Evolutionary conservation across 2,797 vertebrate species (phyloP).

Genomic region (Crotalus adamanteus): DNA sequence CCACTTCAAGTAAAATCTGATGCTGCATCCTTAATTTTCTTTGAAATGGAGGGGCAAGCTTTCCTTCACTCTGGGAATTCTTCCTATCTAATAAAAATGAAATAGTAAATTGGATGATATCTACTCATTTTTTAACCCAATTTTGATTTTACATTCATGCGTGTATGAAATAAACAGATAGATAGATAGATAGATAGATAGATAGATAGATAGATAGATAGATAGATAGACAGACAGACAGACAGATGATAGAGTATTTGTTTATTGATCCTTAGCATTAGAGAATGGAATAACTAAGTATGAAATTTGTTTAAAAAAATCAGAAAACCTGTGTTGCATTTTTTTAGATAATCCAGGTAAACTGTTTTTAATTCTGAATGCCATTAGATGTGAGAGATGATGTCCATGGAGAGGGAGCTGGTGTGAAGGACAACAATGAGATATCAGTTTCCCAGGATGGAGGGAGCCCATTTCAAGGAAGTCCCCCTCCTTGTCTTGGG

Average conservation of each 20-base stretch:
- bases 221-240: rapidly evolving
- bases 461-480: neutral
- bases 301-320: neutral
- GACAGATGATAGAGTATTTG: neutral
- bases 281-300: neutral
- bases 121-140: neutral
- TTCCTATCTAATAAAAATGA: neutral
- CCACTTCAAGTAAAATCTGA: neutral
- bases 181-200: neutral
- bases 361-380: neutral
- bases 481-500: no score
- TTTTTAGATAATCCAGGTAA: neutral
- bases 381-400: neutral
- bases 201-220: neutral
- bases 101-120: neutral
- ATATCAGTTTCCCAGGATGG: neutral
- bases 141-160: neutral
- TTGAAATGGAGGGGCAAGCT: neutral
- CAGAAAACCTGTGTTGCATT: neutral
- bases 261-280: neutral
- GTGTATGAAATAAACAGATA: neutral
- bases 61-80: neutral
- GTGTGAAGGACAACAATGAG: neutral
- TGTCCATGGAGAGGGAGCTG: neutral
- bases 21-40: neutral